A percentile compares a stretch with the other conserved stretches of the same genome.
phyloP scores from a whole-genome alignment of 1,140 invertebrate genomes.

The Ips typographus region DNA sequence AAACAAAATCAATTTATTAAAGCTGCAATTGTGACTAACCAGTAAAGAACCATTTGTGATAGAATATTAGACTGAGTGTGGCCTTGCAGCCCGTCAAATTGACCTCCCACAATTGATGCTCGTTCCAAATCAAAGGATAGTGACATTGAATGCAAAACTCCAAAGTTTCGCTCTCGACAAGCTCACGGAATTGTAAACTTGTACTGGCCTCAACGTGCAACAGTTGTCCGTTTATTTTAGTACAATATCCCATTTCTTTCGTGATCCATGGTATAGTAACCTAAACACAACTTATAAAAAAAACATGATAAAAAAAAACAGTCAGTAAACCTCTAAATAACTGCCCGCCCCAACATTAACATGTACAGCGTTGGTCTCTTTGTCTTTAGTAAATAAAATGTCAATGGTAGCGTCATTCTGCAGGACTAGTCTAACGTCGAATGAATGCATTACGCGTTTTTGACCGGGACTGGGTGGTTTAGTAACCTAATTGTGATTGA shows the following conservation, averaged over 20 bases:
- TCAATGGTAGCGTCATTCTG: slow-evolving; percentile 91
- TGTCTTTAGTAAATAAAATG: slow-evolving; percentile 94
- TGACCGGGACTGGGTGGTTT: slow-evolving; percentile 82
- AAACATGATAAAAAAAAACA: slow-evolving; percentile 47
- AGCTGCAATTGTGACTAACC: slow-evolving; percentile 52
- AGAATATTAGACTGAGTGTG: slow-evolving; percentile 87
- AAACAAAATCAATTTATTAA: too few species aligned
- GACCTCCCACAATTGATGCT: slow-evolving; percentile 89
- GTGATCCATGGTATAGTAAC: slow-evolving; percentile 94
- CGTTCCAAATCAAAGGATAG: slow-evolving; percentile 93
- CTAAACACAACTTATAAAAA: slow-evolving; percentile 65
- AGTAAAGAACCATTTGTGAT: slow-evolving; percentile 94
- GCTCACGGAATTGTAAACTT: slow-evolving; percentile 86
- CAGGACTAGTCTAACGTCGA: slow-evolving; percentile 89
- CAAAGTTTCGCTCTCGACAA: slow-evolving; percentile 91
- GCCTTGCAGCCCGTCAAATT: slow-evolving; percentile 92
- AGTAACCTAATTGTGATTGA: slow-evolving; percentile 51
- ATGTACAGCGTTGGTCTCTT: slow-evolving; percentile 95
- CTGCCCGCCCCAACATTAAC: slow-evolving; percentile 91
- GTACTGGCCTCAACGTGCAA: slow-evolving; percentile 93
- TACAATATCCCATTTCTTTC: slow-evolving; percentile 77
- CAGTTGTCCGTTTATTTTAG: slow-evolving; percentile 89
- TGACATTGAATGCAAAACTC: slow-evolving; percentile 86
- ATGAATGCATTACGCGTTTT: slow-evolving; percentile 82
- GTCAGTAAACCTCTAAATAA: slow-evolving; percentile 72